These are phyloP conservation scores for Rhamnusium bicolor DNA, from an alignment of 2,888 invertebrate genomes.

Conservation along the genomic window DNA sequence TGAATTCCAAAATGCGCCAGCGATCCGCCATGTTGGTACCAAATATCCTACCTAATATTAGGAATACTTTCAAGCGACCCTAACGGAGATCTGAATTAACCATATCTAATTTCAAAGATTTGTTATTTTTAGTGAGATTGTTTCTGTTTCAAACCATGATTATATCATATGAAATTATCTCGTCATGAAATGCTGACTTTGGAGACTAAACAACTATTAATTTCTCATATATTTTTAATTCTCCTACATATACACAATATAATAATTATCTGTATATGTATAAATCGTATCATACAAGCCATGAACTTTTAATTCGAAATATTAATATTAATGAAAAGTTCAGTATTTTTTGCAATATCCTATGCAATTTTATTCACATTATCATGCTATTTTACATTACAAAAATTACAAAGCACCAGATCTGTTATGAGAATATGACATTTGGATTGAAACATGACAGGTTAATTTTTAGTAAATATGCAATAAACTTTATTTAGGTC, in stretches of 20 bases:
- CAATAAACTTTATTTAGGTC: background rate
- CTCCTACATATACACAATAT: background rate
- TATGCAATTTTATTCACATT: conserved; percentile 15
- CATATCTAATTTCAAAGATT: too few relatives aligned
- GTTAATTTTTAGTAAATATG: background rate
- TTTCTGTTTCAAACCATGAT: background rate
- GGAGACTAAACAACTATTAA: background rate
- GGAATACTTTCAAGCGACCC: too few relatives aligned
- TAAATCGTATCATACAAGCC: background rate
- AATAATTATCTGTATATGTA: background rate
- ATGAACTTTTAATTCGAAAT: background rate
- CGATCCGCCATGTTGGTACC: too few relatives aligned
- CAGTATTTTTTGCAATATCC: conserved; percentile 23
- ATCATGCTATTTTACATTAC: conserved; percentile 1
- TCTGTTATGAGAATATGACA: background rate
- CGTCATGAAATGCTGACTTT: background rate
- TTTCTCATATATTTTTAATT: background rate
- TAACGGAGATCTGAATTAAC: too few relatives aligned
- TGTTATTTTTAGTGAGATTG: too few relatives aligned
- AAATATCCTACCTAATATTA: too few relatives aligned
- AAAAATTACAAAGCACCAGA: background rate
- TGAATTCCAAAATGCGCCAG: too few relatives aligned
- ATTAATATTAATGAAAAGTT: background rate
- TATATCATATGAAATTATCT: background rate
- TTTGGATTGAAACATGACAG: background rate